Evolutionary conservation across 2,113 vertebrate species (phyloP).

Genomic region (Passer domesticus): DNA sequence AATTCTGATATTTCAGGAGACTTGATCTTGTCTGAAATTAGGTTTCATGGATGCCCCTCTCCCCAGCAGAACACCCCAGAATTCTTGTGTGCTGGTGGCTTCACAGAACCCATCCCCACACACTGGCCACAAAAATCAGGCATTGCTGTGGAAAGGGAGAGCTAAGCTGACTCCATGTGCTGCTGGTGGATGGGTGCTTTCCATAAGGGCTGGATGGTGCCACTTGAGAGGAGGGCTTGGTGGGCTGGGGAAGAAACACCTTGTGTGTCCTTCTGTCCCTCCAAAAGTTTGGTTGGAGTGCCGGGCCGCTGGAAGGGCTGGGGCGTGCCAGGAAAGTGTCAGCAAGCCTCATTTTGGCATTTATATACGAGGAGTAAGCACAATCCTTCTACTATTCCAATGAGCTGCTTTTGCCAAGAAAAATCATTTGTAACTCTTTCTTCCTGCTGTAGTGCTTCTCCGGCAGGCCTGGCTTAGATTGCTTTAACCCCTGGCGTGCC

Average conservation of each 20-base stretch:
- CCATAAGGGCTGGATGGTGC: not conserved
- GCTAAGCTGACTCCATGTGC: fast-evolving
- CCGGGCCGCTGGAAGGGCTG: slow-evolving; percentile 20
- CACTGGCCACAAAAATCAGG: not conserved
- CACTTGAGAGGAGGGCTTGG: not conserved
- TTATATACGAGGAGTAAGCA: slow-evolving; percentile 68
- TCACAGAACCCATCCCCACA: not conserved
- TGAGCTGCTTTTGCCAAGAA: slow-evolving; percentile 71
- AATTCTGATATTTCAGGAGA: not conserved
- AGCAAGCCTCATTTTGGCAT: slow-evolving; percentile 64
- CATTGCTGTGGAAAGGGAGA: not conserved
- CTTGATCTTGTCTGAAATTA: not conserved
- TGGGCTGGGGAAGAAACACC: not conserved
- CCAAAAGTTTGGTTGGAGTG: not conserved
- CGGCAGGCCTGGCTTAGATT: slow-evolving; percentile 37
- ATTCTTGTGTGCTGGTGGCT: not conserved
- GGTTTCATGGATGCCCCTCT: not conserved
- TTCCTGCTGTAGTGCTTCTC: slow-evolving; percentile 61
- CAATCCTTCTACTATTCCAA: slow-evolving; percentile 71
- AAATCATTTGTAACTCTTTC: slow-evolving; percentile 73
- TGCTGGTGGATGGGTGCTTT: not conserved
- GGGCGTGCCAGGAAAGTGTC: slow-evolving; percentile 64
- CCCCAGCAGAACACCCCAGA: not conserved
- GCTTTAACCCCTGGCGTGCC: slow-evolving; percentile 62
- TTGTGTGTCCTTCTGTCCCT: slow-evolving; percentile 29